These are phyloP conservation scores for Campoletis raptor DNA, from an alignment of 2,888 invertebrate species.

Conservation along the genomic window DNA sequence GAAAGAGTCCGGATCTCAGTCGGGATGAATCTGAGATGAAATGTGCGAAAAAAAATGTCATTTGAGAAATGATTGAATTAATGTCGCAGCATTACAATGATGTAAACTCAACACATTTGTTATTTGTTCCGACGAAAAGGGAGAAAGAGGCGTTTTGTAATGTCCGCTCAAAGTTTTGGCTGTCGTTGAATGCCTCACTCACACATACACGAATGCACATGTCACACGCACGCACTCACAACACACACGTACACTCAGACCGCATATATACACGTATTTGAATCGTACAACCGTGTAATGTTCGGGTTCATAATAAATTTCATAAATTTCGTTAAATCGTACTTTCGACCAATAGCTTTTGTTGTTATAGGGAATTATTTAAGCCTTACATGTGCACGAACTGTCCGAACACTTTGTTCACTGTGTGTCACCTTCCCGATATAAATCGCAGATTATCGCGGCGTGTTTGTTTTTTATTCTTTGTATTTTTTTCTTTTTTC, in stretches of 20 bases:
- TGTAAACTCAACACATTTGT: not conserved
- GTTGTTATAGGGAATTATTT: slow-evolving; percentile 37
- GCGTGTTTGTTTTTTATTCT: slow-evolving; percentile 14
- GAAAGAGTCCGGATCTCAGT: not conserved
- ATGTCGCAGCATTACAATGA: not conserved
- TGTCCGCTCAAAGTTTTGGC: slow-evolving; percentile 47
- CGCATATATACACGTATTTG: slow-evolving; percentile 22
- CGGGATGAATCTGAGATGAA: not conserved
- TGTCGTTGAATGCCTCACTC: slow-evolving; percentile 49
- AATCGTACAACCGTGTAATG: slow-evolving; percentile 53
- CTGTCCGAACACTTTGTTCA: slow-evolving; percentile 57
- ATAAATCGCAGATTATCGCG: slow-evolving; percentile 56
- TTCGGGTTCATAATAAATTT: slow-evolving; percentile 28
- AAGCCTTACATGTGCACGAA: slow-evolving; percentile 66
- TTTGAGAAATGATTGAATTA: not conserved
- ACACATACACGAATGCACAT: slow-evolving; percentile 21
- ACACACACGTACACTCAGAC: slow-evolving; percentile 31
- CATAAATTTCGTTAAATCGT: slow-evolving; percentile 46
- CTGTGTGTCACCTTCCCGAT: slow-evolving; percentile 43
- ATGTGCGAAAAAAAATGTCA: not conserved
- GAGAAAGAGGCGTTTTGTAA: slow-evolving; percentile 9
- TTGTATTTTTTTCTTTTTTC: not conserved
- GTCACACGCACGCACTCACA: slow-evolving; percentile 14
- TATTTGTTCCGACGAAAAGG: not conserved
- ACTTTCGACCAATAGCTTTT: slow-evolving; percentile 47